A percentile compares a stretch with the other conserved stretches of the same genome.
Conservation (phyloP, 2,797 vertebrate genomes). For the Luscinia luscinia region DNA sequence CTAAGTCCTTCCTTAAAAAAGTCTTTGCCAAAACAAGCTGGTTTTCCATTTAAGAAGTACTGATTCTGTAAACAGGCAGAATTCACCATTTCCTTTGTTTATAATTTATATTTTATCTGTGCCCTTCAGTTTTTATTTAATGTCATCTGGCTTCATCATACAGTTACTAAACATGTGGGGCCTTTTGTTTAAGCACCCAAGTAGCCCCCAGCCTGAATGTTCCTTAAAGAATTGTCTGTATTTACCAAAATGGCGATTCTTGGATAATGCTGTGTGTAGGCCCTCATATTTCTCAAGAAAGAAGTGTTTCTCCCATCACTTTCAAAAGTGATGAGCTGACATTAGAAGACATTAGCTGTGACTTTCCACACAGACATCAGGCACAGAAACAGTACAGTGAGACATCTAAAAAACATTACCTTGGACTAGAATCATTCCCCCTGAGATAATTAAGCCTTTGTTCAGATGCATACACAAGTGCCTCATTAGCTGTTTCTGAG, state of each 20-base stretch:
- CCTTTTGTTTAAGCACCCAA: neutral
- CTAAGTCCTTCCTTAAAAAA: neutral
- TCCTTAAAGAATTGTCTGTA: neutral
- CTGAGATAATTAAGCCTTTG: conserved; percentile 30
- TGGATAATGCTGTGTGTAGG: neutral
- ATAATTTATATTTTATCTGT: neutral
- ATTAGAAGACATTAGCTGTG: neutral
- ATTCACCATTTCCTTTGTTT: neutral
- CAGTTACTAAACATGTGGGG: neutral
- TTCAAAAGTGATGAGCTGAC: neutral
- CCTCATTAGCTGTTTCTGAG: conserved; percentile 11
- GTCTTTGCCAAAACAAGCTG: neutral
- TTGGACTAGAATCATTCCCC: neutral
- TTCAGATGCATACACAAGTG: neutral
- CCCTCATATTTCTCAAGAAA: neutral
- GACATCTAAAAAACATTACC: neutral
- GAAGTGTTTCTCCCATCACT: neutral
- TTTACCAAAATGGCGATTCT: neutral
- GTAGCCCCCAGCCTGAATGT: neutral
- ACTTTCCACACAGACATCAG: neutral
- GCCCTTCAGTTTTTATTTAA: neutral
- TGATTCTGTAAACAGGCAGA: neutral
- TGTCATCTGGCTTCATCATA: neutral
- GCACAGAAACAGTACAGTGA: neutral
- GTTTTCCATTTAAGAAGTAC: neutral